Evolutionary conservation across 2,888 invertebrate genomes (phyloP).

Genomic region (Thera britannica): DNA sequence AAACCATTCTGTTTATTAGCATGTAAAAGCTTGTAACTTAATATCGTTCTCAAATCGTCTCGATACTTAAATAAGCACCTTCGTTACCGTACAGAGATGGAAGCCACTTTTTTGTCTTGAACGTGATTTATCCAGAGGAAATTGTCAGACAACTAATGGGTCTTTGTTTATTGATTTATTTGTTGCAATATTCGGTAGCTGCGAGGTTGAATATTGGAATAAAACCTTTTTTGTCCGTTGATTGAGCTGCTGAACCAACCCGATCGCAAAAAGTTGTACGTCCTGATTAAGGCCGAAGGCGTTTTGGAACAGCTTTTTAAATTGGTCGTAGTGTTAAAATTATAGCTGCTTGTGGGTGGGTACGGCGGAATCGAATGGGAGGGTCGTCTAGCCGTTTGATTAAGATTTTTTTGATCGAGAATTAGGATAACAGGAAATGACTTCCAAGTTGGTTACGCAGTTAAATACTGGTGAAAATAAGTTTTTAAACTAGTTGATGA

Average conservation of each 20-base stretch:
- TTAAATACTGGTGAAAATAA: constrained; percentile 1
- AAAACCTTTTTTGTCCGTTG: constrained; percentile 58
- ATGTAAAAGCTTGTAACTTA: not conserved
- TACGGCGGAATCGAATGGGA: constrained; percentile 71
- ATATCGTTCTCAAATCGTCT: constrained; percentile 52
- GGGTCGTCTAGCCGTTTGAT: constrained; percentile 62
- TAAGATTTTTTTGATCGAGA: constrained; percentile 53
- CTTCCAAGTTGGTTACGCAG: not conserved
- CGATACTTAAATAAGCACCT: constrained; percentile 54
- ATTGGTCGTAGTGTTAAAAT: constrained; percentile 54
- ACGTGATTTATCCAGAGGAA: constrained; percentile 83
- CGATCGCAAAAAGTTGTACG: constrained; percentile 51
- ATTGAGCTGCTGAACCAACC: constrained; percentile 70
- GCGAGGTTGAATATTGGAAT: constrained; percentile 66
- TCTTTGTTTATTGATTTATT: constrained; percentile 84
- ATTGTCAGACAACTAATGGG: constrained; percentile 82
- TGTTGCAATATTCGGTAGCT: constrained; percentile 81
- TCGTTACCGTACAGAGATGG: constrained; percentile 67
- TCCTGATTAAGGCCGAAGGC: constrained; percentile 41
- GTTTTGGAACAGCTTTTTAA: constrained; percentile 30
- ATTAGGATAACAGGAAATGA: constrained; percentile 54
- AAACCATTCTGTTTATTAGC: not conserved
- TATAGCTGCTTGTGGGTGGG: constrained; percentile 67
- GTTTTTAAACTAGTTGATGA: too few species aligned
- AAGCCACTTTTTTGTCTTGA: constrained; percentile 65